Evolutionary conservation across 1,140 invertebrate genomes (phyloP), one percentile per base, ranked within the genome.

Genomic region (Pachypeltis micranthus): DNA sequence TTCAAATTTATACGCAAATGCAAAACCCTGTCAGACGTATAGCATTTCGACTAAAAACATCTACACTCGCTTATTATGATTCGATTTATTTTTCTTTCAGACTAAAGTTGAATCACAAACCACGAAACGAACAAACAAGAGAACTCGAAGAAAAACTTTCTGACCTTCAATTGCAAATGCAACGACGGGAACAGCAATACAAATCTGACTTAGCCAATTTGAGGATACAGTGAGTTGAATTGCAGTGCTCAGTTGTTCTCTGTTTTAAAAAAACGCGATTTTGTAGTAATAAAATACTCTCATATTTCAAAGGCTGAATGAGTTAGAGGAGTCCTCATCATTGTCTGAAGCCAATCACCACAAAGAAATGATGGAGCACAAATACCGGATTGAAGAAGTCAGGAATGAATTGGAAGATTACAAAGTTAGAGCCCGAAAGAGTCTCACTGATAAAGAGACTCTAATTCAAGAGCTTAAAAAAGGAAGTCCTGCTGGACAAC

Each of bases 381-480:
- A 76, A 58, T 70, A 75, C 16, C 75, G 74, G 63, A 62, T 82
- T 16, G 79, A 81, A 62, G 78, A 78, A 71, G 73, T 79, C 73
- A 77, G 83, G 66, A 78, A 77, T 23, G 86, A 86, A 69, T 74
- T 85, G 57, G 79, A 82, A 66, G 83, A 86, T 63, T 88, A 90
- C 72, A 83, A 83, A 72, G 75, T 75, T 3, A 79, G 84, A 67
- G 89, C 88, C 4, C 79, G 87, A 60, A 82, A 81, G 67, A 89
- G 87, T 61, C 73, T 92, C 21, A 79, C 87, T 72, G 84, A 86
- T 63, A 90, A 90, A 73, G 88, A 91, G 67, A 80, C 83, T 66
- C 72, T 90, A 16, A 90, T 90, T 63, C 70, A 78, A 14, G 82
- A 83, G 69, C 72, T 90, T 14, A 81, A 80, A 77, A 64, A 75